phyloP scores from a whole-genome alignment of 1,140 invertebrate species.

The Babylonia areolata region DNA sequence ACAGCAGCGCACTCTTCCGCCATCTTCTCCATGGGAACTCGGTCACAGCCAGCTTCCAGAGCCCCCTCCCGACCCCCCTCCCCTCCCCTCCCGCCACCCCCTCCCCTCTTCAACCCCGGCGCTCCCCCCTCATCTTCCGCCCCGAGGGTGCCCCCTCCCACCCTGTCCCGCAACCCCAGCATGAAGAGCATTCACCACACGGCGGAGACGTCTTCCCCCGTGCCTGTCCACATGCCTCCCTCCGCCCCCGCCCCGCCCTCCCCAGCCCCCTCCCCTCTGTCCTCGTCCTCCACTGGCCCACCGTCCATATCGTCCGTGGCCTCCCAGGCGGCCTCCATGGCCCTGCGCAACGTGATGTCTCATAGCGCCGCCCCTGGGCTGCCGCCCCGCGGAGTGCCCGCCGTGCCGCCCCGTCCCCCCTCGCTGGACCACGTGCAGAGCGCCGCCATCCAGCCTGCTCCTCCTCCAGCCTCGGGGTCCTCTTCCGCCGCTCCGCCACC shows the following conservation, averaged over 20 bases:
- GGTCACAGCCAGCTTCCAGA: slow-evolving; percentile 34
- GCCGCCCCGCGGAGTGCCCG: not conserved
- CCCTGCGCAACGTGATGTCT: slow-evolving; percentile 49
- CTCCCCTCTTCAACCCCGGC: slow-evolving; percentile 20
- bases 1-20: not conserved
- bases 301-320: slow-evolving; percentile 31
- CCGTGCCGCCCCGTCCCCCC: slow-evolving; percentile 29
- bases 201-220: not conserved
- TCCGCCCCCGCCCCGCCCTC: not conserved
- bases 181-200: slow-evolving; percentile 31
- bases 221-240: not conserved
- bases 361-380: not conserved
- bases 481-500: slow-evolving; percentile 37
- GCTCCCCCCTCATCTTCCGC: slow-evolving; percentile 33
- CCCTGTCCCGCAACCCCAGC: slow-evolving; percentile 38
- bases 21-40: slow-evolving; percentile 1
- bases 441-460: not conserved
- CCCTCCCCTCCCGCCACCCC: slow-evolving; percentile 17
- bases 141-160: slow-evolving; percentile 29
- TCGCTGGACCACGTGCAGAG: not conserved
- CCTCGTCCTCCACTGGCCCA: slow-evolving; percentile 3
- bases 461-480: slow-evolving; percentile 36
- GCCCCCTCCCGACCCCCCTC: slow-evolving; percentile 11
- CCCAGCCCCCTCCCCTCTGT: not conserved
- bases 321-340: slow-evolving; percentile 39